Percentiles rank a stretch among this genome's conserved stretches.
Conservation (phyloP, 2,888 invertebrate genomes). For the Parelbella ahira region DNA sequence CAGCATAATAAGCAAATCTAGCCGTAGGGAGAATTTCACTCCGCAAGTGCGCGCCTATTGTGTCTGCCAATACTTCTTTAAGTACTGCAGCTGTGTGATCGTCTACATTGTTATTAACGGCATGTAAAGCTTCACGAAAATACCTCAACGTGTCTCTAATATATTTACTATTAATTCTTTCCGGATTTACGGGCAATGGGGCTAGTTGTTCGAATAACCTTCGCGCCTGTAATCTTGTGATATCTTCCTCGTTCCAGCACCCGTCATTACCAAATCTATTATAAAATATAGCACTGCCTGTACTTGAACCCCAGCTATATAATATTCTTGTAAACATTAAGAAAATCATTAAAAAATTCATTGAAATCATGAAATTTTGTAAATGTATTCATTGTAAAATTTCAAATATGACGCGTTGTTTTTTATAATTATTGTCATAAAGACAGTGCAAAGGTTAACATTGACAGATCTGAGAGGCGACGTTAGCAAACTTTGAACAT, state of each 20-base stretch:
- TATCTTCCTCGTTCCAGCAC: slow-evolving; percentile 61
- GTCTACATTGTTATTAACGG: slow-evolving; percentile 39
- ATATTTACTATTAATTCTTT: slow-evolving; percentile 50
- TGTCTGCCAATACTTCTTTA: slow-evolving; percentile 56
- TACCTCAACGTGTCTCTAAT: slow-evolving; percentile 49
- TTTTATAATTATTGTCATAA: too few relatives aligned
- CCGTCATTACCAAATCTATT: slow-evolving; percentile 37
- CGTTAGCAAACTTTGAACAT: too few relatives aligned
- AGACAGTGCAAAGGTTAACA: too few relatives aligned
- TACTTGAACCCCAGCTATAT: slow-evolving; percentile 40
- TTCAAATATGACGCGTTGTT: slow-evolving; percentile 24
- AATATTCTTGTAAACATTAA: slow-evolving; percentile 41
- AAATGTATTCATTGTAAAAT: slow-evolving; percentile 20
- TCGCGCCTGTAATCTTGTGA: slow-evolving; percentile 56
- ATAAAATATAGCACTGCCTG: slow-evolving; percentile 59
- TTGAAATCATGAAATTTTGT: slow-evolving; percentile 41
- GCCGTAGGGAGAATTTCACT: slow-evolving; percentile 58
- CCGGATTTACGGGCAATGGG: slow-evolving; percentile 45
- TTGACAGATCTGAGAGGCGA: too few relatives aligned
- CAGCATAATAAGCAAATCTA: slow-evolving; percentile 67
- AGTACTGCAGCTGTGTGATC: slow-evolving; percentile 39
- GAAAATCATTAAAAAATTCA: slow-evolving; percentile 53
- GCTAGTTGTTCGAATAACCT: slow-evolving; percentile 54
- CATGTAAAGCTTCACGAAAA: slow-evolving; percentile 45
- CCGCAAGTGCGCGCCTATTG: slow-evolving; percentile 62